These are phyloP conservation scores for Misgurnus mizolepis DNA, from an alignment of 2,113 vertebrate genomes.

Conservation along the genomic window DNA sequence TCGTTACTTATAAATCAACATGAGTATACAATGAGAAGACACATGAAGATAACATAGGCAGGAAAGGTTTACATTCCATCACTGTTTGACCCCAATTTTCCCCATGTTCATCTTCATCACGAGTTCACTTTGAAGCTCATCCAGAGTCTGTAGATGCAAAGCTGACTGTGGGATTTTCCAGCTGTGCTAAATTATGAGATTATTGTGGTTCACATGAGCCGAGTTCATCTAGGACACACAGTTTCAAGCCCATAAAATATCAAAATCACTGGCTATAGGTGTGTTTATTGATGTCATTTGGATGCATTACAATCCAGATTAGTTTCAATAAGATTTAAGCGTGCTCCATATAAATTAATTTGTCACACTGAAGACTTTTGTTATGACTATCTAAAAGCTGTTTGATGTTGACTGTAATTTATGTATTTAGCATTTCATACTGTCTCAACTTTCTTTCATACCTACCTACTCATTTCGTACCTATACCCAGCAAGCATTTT, in stretches of 20 bases:
- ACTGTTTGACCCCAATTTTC: neutral
- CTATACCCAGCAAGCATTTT: too few species aligned
- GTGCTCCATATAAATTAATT: too few species aligned
- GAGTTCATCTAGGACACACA: constrained; percentile 5
- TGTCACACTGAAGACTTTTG: neutral
- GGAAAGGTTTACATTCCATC: neutral
- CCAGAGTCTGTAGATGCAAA: constrained; percentile 8
- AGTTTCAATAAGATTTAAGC: too few species aligned
- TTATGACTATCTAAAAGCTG: too few species aligned
- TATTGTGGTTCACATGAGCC: constrained; percentile 29
- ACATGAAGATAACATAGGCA: neutral
- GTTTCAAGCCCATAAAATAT: neutral
- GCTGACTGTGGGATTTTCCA: constrained; percentile 16
- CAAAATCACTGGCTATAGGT: neutral
- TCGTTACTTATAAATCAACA: too few species aligned
- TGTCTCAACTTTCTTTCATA: too few species aligned
- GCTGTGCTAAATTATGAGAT: constrained; percentile 27
- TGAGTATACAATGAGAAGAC: neutral
- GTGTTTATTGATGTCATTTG: neutral
- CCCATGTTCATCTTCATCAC: constrained; percentile 8
- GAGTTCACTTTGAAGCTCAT: constrained; percentile 11
- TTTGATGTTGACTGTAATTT: too few species aligned
- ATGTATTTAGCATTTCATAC: too few species aligned
- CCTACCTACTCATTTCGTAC: too few species aligned
- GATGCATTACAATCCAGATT: too few species aligned